Conservation (phyloP, 1,140 invertebrate genomes). For the Drosophila athabasca region DNA sequence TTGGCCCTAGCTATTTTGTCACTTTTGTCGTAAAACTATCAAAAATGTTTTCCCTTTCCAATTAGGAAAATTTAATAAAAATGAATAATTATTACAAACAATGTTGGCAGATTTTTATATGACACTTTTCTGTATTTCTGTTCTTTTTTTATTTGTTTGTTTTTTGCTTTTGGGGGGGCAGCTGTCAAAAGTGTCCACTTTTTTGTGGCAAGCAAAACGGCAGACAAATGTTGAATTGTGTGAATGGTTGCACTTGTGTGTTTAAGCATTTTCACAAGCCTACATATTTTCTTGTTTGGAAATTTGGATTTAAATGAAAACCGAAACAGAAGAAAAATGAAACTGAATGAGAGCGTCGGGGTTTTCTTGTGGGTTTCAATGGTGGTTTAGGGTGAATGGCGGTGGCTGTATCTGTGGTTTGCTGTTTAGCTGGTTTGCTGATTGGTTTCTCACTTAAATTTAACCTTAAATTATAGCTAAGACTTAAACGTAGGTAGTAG, state of each 20-base stretch:
- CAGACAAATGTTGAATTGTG: too few relatives aligned
- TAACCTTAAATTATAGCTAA: slow-evolving; percentile 44
- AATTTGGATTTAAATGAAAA: slow-evolving; percentile 10
- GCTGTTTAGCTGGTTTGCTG: slow-evolving; percentile 22
- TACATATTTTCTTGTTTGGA: too few relatives aligned
- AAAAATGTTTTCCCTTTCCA: slow-evolving; percentile 9
- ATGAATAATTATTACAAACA: slow-evolving; percentile 64
- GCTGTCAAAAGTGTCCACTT: too few relatives aligned
- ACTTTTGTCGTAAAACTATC: background rate
- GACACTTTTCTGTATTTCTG: background rate
- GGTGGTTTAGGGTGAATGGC: background rate
- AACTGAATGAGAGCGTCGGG: slow-evolving; percentile 34
- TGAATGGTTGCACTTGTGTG: too few relatives aligned
- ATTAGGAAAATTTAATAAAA: slow-evolving; percentile 45
- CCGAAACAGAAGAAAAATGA: slow-evolving; percentile 14
- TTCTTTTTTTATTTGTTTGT: too few relatives aligned
- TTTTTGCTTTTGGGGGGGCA: too few relatives aligned
- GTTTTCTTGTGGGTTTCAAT: too few relatives aligned
- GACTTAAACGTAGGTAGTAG: slow-evolving; percentile 25
- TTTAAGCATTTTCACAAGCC: too few relatives aligned
- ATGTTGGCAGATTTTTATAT: slow-evolving; percentile 52
- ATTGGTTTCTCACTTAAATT: slow-evolving; percentile 39
- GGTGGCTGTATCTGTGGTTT: slow-evolving; percentile 16
- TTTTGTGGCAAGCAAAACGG: too few relatives aligned
- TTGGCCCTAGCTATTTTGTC: too few relatives aligned